Percentiles rank a stretch among this genome's conserved stretches.
phyloP scores from a whole-genome alignment of 2,797 vertebrate genomes.

The Neopelma chrysocephalum region DNA sequence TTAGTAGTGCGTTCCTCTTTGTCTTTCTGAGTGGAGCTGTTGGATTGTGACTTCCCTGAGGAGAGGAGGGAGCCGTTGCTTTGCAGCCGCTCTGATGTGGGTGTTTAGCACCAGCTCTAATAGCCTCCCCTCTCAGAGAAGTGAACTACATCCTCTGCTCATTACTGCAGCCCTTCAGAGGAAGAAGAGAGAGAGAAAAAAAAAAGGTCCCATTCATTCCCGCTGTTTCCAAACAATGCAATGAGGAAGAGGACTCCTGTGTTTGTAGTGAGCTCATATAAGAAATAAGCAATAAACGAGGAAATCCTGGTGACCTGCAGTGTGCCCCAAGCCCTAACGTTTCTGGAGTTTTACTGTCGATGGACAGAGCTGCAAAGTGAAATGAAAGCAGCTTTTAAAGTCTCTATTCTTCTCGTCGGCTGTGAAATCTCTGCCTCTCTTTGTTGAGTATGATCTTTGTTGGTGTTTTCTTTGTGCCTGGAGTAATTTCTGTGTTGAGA shows the following conservation, averaged over 20 bases:
- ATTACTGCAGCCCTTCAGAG: constrained; percentile 53
- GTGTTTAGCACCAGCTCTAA: constrained; percentile 63
- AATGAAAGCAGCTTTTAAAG: constrained; percentile 65
- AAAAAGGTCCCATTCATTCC: constrained; percentile 41
- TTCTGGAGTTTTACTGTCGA: constrained; percentile 29
- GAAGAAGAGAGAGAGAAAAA: constrained; percentile 13
- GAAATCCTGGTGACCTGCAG: constrained; percentile 57
- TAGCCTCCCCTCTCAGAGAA: constrained; percentile 56
- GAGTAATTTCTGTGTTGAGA: constrained; percentile 53
- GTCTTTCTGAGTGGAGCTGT: not conserved
- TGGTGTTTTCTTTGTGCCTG: constrained; percentile 66
- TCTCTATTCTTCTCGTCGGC: constrained; percentile 37
- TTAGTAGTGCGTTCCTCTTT: not conserved
- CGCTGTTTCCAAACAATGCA: constrained; percentile 54
- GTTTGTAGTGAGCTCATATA: constrained; percentile 47
- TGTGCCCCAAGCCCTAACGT: not conserved
- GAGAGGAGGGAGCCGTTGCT: constrained; percentile 26
- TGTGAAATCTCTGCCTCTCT: constrained; percentile 52
- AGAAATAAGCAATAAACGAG: constrained; percentile 56
- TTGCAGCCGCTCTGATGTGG: constrained; percentile 55
- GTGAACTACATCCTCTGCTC: constrained; percentile 55
- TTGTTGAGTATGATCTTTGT: constrained; percentile 55
- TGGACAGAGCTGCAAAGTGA: not conserved
- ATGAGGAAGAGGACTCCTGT: constrained; percentile 41
- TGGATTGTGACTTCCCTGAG: not conserved